A percentile compares a stretch with the other conserved stretches of the same genome.
These are phyloP conservation scores for Tor tambroides DNA, from an alignment of 2,113 vertebrate genomes.

Conservation along the genomic window DNA sequence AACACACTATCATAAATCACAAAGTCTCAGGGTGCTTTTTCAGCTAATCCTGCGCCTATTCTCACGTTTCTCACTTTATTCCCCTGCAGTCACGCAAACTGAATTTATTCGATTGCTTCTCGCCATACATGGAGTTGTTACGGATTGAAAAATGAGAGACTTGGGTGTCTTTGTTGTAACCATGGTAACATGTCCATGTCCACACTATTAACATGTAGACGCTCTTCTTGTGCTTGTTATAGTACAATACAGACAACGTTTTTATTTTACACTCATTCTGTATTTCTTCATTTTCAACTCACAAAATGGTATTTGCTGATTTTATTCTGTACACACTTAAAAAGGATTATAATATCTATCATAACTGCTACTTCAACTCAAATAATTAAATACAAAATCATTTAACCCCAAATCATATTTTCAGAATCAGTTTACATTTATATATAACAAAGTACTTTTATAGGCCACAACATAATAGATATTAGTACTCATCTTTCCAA, in stretches of 20 bases:
- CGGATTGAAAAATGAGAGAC: not conserved
- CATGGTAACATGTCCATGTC: conserved; percentile 24
- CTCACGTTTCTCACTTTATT: conserved; percentile 18
- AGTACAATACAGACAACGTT: not conserved
- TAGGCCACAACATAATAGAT: not conserved
- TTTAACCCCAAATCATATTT: not conserved
- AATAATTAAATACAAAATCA: not conserved
- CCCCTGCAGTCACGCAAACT: not conserved
- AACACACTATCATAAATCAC: not conserved
- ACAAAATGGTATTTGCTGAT: not conserved
- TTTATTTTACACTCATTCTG: not conserved
- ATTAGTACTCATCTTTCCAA: not conserved
- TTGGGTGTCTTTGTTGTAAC: conserved; percentile 31
- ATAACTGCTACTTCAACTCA: not conserved
- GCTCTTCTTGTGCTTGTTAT: not conserved
- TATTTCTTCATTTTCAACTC: not conserved
- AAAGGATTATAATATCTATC: not conserved
- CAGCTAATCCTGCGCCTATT: conserved; percentile 10
- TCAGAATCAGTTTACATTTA: not conserved
- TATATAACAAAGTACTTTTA: not conserved
- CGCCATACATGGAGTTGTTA: conserved; percentile 30
- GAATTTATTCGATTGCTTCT: not conserved
- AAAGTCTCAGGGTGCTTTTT: conserved; percentile 1
- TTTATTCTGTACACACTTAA: not conserved
- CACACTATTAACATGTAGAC: conserved; percentile 26